Percentiles rank a stretch among this genome's conserved stretches.
Conservation (phyloP, 2,797 vertebrate species). For the Sebastes melanostomus region DNA sequence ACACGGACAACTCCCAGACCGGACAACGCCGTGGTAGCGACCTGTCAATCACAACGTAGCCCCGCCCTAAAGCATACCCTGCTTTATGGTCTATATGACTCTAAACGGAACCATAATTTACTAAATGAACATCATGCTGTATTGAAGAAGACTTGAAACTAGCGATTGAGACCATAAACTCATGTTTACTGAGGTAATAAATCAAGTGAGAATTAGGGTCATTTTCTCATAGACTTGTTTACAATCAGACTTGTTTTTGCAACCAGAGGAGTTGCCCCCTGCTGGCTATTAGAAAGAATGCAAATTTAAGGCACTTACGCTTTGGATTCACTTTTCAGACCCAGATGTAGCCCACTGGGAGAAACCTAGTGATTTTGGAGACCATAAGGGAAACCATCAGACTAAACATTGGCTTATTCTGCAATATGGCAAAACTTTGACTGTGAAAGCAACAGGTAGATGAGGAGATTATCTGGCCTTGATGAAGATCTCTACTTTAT, state of each 20-base stretch:
- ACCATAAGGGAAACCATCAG: background rate
- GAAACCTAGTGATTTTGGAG: background rate
- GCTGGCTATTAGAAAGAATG: background rate
- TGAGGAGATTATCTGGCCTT: conserved; percentile 8
- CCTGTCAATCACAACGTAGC: no score
- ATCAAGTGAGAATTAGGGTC: fast-evolving
- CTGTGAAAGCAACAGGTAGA: background rate
- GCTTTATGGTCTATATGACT: background rate
- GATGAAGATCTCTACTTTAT: conserved; percentile 5
- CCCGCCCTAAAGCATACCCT: fast-evolving
- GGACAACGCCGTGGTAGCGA: no score
- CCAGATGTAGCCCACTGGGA: background rate
- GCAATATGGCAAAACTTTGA: background rate
- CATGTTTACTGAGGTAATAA: background rate
- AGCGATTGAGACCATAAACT: background rate
- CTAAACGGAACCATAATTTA: background rate
- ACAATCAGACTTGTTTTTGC: background rate
- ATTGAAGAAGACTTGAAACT: background rate
- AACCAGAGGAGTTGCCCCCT: background rate
- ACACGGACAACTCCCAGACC: no score
- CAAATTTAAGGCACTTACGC: background rate
- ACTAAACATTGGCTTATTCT: background rate
- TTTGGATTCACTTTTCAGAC: background rate
- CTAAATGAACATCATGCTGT: background rate
- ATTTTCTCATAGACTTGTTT: background rate